Evolutionary conservation across 2,888 invertebrate species (phyloP).

Genomic region (Zygaena filipendulae): DNA sequence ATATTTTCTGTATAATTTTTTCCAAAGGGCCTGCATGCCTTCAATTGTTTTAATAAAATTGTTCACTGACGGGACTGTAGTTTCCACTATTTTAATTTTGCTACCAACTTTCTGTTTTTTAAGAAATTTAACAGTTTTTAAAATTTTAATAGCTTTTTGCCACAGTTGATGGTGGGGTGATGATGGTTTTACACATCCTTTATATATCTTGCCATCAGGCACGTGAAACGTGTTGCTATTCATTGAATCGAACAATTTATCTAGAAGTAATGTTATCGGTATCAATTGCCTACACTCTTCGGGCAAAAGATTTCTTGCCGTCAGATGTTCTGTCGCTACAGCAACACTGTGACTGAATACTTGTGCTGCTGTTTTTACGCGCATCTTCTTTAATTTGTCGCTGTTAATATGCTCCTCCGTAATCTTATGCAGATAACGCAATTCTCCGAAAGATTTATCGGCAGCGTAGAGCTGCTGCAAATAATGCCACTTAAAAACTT

Average conservation of each 20-base stretch:
- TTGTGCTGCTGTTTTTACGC: constrained; percentile 8
- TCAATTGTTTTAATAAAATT: constrained; percentile 24
- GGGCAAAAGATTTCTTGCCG: constrained; percentile 4
- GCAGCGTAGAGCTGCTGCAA: constrained; percentile 16
- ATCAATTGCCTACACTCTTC: constrained; percentile 5
- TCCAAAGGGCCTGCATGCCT: constrained; percentile 18
- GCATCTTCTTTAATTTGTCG: constrained; percentile 22
- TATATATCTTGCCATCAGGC: constrained; percentile 16
- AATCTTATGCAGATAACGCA: constrained; percentile 16
- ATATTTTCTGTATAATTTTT: constrained; percentile 17
- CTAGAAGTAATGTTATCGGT: constrained; percentile 7
- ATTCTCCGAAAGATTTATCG: constrained; percentile 18
- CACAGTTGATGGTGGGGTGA: constrained; percentile 15
- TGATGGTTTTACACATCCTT: constrained; percentile 10
- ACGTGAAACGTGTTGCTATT: constrained; percentile 12
- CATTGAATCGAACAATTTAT: constrained; percentile 17
- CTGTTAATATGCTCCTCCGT: constrained; percentile 20
- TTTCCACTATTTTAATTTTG: constrained; percentile 17
- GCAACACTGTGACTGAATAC: constrained; percentile 8
- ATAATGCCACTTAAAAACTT: constrained; percentile 20
- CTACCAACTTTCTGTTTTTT: constrained; percentile 6
- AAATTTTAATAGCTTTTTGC: constrained; percentile 8
- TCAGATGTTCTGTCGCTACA: constrained; percentile 6
- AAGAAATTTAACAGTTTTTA: constrained; percentile 13
- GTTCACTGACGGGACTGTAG: constrained; percentile 16